Conservation (phyloP, 2,888 invertebrate genomes). For the Cremastinae sp. region DNA sequence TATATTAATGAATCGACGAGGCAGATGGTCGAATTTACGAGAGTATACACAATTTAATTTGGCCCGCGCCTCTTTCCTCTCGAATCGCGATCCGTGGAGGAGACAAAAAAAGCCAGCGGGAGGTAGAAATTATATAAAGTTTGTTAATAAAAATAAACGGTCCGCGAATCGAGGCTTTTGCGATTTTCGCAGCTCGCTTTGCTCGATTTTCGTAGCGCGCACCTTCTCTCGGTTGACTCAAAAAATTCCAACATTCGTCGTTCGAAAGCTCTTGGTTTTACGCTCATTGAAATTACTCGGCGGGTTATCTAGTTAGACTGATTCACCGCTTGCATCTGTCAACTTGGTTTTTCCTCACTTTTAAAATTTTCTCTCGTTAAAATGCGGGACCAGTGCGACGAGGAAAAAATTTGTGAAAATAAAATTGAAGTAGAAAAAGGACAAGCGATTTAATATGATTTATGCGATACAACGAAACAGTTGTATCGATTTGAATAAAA, state of each 20-base stretch:
- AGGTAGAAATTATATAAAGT: slow-evolving; percentile 50
- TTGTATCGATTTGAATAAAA: neutral
- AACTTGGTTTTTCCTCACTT: neutral
- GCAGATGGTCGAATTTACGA: slow-evolving; percentile 35
- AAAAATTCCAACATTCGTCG: neutral
- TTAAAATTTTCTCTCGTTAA: no score
- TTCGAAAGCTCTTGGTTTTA: no score
- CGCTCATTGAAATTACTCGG: no score
- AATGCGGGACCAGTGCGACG: no score
- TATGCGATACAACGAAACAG: neutral
- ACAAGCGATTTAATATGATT: neutral
- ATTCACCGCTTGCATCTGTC: no score
- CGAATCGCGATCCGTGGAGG: neutral
- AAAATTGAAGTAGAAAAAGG: neutral
- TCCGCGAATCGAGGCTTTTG: slow-evolving; percentile 23
- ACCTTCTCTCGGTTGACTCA: neutral
- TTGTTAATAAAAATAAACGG: slow-evolving; percentile 57
- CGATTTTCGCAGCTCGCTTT: slow-evolving; percentile 4
- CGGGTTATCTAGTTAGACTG: no score
- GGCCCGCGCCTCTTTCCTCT: neutral
- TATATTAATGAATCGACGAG: no score
- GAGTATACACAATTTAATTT: slow-evolving; percentile 13
- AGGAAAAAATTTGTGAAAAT: neutral
- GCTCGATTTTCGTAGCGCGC: slow-evolving; percentile 11
- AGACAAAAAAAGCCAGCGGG: slow-evolving; percentile 5